These are phyloP conservation scores for Sakesphorus luctuosus DNA, from an alignment of 2,113 vertebrate species.

Conservation along the genomic window DNA sequence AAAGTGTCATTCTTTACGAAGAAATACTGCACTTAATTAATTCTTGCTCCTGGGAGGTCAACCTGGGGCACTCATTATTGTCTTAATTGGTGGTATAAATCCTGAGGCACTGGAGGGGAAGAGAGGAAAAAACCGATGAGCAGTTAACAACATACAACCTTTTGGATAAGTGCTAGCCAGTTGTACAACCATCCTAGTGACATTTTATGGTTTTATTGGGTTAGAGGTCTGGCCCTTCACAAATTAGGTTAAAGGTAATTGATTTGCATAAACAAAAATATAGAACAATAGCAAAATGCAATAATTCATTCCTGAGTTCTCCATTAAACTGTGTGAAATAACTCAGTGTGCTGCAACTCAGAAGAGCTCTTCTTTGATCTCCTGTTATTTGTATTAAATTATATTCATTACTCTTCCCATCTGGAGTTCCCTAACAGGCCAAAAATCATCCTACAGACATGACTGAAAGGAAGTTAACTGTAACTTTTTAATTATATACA, in stretches of 20 bases:
- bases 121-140: conserved; percentile 27
- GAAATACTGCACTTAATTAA: conserved; percentile 84
- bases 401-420: conserved; percentile 76
- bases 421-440: conserved; percentile 75
- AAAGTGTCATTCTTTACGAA: conserved; percentile 78
- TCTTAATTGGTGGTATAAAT: conserved; percentile 84
- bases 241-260: conserved; percentile 67
- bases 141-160: conserved; percentile 62
- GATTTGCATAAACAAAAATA: conserved; percentile 62
- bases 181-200: conserved; percentile 25
- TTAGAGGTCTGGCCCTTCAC: conserved; percentile 55
- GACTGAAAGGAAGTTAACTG: conserved; percentile 73
- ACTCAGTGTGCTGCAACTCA: conserved; percentile 40
- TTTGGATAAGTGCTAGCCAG: conserved; percentile 31
- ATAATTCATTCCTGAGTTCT: conserved; percentile 45
- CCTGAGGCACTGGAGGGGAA: conserved; percentile 71
- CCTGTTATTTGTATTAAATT: conserved; percentile 75
- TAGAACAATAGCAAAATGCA: conserved; percentile 4
- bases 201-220: conserved; percentile 65
- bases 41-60: conserved; percentile 82
- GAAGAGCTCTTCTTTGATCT: conserved; percentile 71
- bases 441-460: conserved; percentile 72
- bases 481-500: conserved; percentile 77
- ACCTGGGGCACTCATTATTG: conserved; percentile 80
- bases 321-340: conserved; percentile 68